Conservation (phyloP, 2,797 vertebrate genomes). For the Acridotheres tristis region DNA sequence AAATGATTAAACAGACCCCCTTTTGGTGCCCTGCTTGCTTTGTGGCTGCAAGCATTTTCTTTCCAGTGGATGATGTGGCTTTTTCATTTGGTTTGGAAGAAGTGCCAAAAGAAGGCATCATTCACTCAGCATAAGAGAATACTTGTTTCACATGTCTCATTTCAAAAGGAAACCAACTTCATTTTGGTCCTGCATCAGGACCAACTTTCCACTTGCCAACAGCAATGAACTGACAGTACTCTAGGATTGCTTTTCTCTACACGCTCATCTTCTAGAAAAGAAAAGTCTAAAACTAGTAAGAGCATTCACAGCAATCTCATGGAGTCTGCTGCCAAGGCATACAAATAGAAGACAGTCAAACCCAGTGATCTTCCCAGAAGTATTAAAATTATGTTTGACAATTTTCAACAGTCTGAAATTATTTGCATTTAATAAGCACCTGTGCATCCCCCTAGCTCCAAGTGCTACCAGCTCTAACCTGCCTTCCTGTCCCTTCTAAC, state of each 20-base stretch:
- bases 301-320: not conserved
- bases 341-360: not conserved
- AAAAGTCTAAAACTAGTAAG: not conserved
- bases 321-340: not conserved
- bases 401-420: not conserved
- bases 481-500: not conserved
- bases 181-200: not conserved
- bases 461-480: not conserved
- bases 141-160: not conserved
- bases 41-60: not conserved
- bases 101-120: not conserved
- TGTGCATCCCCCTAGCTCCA: not conserved
- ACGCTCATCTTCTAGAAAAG: not conserved
- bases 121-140: not conserved
- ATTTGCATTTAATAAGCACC: not conserved
- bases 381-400: not conserved
- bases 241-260: not conserved
- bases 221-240: not conserved
- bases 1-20: not conserved
- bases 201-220: not conserved
- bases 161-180: not conserved
- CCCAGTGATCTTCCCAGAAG: not conserved
- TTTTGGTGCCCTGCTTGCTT: not conserved
- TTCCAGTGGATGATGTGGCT: not conserved
- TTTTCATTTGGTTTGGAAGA: slow-evolving; percentile 23